These are phyloP conservation scores for Esperia sulphurella DNA, from an alignment of 2,888 invertebrate genomes.

Conservation along the genomic window DNA sequence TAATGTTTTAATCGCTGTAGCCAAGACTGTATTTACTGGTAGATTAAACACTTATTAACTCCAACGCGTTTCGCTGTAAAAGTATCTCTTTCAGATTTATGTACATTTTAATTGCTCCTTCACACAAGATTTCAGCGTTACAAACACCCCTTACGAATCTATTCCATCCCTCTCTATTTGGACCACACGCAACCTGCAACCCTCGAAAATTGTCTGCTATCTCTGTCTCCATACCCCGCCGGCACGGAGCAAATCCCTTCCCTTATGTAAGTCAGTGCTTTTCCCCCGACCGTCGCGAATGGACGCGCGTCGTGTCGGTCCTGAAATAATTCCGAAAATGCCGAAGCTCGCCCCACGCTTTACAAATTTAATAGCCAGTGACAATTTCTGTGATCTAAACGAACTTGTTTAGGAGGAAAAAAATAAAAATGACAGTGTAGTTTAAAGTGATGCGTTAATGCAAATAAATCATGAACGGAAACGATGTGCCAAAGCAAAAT, in stretches of 20 bases:
- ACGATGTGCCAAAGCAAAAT: slow-evolving; percentile 43
- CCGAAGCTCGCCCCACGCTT: slow-evolving; percentile 34
- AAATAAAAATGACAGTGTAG: slow-evolving; percentile 28
- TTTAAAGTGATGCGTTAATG: slow-evolving; percentile 17
- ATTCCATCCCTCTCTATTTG: slow-evolving; percentile 56
- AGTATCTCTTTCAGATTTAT: slow-evolving; percentile 60
- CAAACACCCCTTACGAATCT: slow-evolving; percentile 49
- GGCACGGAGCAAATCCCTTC: slow-evolving; percentile 69
- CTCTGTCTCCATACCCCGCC: slow-evolving; percentile 57
- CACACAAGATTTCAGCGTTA: slow-evolving; percentile 63
- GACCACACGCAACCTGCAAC: slow-evolving; percentile 47
- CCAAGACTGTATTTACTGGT: slow-evolving; percentile 36
- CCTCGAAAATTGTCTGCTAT: slow-evolving; percentile 51
- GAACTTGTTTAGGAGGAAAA: slow-evolving; percentile 41
- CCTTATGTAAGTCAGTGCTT: slow-evolving; percentile 77
- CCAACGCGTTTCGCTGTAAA: slow-evolving; percentile 40
- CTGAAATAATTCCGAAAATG: slow-evolving; percentile 40
- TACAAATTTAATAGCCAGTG: slow-evolving; percentile 28
- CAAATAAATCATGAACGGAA: slow-evolving; percentile 31
- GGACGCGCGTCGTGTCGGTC: slow-evolving; percentile 39
- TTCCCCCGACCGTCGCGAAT: slow-evolving; percentile 27
- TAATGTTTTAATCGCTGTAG: not conserved
- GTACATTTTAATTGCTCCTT: slow-evolving; percentile 74
- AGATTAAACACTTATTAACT: slow-evolving; percentile 54
- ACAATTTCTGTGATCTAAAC: slow-evolving; percentile 30